phyloP scores from a whole-genome alignment of 2,888 invertebrate genomes.

The Helobdella robusta region DNA sequence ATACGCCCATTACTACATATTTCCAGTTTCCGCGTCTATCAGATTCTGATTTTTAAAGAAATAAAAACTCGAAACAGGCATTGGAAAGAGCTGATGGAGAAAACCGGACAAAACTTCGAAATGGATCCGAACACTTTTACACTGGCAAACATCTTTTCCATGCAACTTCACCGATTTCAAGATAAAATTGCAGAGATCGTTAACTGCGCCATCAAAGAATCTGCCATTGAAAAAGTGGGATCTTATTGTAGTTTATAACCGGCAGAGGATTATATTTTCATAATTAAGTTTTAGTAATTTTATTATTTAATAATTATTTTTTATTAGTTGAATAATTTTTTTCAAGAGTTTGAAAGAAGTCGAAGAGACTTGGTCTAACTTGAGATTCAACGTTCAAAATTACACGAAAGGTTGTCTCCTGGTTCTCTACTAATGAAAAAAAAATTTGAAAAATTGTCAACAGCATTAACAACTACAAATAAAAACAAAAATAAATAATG shows the following conservation, averaged over 20 bases:
- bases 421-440: too few species aligned
- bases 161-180: slow-evolving; percentile 72
- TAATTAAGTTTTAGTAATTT: not conserved
- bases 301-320: not conserved
- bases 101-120: slow-evolving; percentile 71
- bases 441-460: too few species aligned
- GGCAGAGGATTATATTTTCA: not conserved
- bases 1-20: too few species aligned
- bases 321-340: not conserved
- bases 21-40: too few species aligned
- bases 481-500: too few species aligned
- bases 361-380: slow-evolving; percentile 56
- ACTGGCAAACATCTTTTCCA: slow-evolving; percentile 79
- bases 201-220: slow-evolving; percentile 76
- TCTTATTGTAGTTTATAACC: not conserved
- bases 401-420: too few species aligned
- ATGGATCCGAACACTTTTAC: slow-evolving; percentile 82
- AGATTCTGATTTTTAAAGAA: too few species aligned
- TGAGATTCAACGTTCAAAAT: slow-evolving; percentile 50
- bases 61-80: too few species aligned
- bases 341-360: slow-evolving; percentile 66
- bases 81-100: slow-evolving; percentile 77
- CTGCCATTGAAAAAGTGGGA: slow-evolving; percentile 70
- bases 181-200: slow-evolving; percentile 77
- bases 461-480: too few species aligned